A percentile compares a stretch with the other conserved stretches of the same genome.
These are phyloP conservation scores for Urocitellus parryii DNA, from an alignment of 2,113 vertebrate species.

Conservation along the genomic window DNA sequence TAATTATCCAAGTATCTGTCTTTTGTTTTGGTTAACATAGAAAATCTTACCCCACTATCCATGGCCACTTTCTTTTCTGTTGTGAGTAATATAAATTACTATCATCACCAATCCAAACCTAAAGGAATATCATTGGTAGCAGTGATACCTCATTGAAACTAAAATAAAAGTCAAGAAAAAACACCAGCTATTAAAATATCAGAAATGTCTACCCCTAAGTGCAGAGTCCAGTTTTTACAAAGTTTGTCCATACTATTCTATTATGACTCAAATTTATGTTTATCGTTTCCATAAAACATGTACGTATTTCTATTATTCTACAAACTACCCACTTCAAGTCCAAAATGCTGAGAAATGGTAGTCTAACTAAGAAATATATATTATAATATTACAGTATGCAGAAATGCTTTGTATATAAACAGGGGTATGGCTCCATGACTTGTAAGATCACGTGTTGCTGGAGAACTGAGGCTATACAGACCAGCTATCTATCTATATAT, in stretches of 20 bases:
- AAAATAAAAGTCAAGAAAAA: neutral
- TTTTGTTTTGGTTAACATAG: neutral
- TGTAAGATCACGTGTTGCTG: neutral
- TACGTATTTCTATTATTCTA: neutral
- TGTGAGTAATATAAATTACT: neutral
- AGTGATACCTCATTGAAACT: neutral
- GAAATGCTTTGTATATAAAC: neutral
- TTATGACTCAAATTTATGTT: neutral
- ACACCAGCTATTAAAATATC: neutral
- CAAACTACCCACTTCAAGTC: neutral
- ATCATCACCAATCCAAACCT: neutral
- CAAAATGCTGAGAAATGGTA: neutral
- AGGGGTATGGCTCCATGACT: neutral
- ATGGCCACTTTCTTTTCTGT: neutral
- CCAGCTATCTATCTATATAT: accelerated
- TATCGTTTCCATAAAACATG: neutral
- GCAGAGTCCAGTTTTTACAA: neutral
- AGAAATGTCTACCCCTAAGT: neutral
- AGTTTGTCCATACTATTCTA: accelerated
- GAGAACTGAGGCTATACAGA: too few species aligned
- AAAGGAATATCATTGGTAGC: neutral
- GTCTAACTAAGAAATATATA: neutral
- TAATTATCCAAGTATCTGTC: neutral
- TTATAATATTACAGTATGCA: too few species aligned
- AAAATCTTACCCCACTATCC: neutral